phyloP scores from a whole-genome alignment of 2,888 invertebrate species.

The Ctena decussata region DNA sequence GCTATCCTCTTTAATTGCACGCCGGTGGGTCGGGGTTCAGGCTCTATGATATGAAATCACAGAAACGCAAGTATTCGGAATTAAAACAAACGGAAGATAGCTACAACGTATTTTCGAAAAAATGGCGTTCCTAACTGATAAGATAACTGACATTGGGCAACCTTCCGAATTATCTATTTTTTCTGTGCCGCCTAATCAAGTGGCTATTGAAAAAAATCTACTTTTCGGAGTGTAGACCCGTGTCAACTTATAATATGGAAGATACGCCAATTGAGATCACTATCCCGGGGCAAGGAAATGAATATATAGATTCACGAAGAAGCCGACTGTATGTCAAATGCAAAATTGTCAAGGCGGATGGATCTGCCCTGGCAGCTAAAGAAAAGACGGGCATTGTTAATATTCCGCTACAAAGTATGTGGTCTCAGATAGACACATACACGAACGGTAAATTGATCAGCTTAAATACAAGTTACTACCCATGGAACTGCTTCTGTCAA shows the following conservation, averaged over 20 bases:
- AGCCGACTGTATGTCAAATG: constrained; percentile 28
- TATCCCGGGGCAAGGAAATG: constrained; percentile 33
- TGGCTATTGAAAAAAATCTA: constrained; percentile 37
- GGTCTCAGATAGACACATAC: constrained; percentile 45
- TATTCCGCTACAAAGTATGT: constrained; percentile 31
- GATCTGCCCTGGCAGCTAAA: constrained; percentile 9
- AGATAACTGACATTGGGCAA: not conserved
- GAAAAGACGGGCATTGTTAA: constrained; percentile 35
- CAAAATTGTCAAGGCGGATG: constrained; percentile 33
- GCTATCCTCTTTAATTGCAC: too few relatives aligned
- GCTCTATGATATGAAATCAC: too few relatives aligned
- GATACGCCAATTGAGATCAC: constrained; percentile 29
- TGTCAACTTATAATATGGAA: constrained; percentile 19
- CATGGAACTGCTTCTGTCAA: constrained; percentile 28
- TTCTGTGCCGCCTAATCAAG: constrained; percentile 30
- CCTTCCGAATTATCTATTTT: constrained; percentile 31
- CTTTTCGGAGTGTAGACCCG: constrained; percentile 30
- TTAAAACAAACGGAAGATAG: not conserved
- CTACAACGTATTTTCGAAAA: not conserved
- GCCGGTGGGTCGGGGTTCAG: too few relatives aligned
- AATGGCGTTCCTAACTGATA: not conserved
- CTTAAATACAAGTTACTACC: constrained; percentile 30
- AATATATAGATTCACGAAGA: constrained; percentile 36
- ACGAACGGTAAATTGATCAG: constrained; percentile 41
- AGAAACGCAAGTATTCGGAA: not conserved